These are phyloP conservation scores for Urocynchramus pylzowi DNA, from an alignment of 2,113 vertebrate species.

Conservation along the genomic window DNA sequence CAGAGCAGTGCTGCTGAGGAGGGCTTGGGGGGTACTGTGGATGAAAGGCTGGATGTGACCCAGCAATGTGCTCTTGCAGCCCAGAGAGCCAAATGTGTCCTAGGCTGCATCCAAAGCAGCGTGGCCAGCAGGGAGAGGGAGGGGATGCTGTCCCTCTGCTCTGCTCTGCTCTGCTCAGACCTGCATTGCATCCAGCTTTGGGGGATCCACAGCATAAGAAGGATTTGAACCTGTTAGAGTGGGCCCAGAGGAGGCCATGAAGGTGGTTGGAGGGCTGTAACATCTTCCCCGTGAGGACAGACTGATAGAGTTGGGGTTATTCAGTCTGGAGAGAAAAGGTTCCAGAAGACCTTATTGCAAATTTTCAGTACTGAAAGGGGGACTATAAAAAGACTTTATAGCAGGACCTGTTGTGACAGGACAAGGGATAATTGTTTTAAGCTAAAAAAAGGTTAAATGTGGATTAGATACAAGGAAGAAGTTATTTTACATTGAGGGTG, in stretches of 20 bases:
- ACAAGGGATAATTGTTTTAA: background rate
- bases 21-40: background rate
- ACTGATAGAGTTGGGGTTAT: background rate
- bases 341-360: background rate
- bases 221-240: background rate
- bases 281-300: fast-evolving
- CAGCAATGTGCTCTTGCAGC: background rate
- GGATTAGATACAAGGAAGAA: background rate
- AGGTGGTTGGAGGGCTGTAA: background rate
- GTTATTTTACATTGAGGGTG: background rate
- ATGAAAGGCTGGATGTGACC: background rate
- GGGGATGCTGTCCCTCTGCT: background rate
- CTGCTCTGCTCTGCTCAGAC: background rate
- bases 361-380: background rate
- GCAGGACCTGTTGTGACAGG: background rate
- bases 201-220: background rate
- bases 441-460: background rate
- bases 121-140: background rate
- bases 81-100: background rate
- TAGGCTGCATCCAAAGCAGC: background rate
- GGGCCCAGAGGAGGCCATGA: background rate
- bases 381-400: background rate
- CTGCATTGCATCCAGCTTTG: background rate
- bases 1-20: background rate
- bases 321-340: background rate